A percentile compares a stretch with the other conserved stretches of the same genome.
Evolutionary conservation across 2,113 vertebrate species (phyloP).

Genomic region (Bubo bubo): DNA sequence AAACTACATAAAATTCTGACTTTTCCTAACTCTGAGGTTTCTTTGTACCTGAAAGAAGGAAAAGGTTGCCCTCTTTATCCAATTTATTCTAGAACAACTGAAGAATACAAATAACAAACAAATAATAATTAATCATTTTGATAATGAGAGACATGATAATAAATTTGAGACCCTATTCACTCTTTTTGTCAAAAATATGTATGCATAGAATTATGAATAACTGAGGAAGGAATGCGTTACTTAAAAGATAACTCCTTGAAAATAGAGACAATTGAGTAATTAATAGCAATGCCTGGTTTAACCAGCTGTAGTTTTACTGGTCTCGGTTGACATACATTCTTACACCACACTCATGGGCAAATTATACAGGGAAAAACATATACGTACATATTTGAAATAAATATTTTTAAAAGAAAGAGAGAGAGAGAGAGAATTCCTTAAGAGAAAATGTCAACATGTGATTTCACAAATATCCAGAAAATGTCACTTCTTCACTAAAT

Average conservation of each 20-base stretch:
- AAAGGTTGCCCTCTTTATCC: neutral
- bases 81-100: neutral
- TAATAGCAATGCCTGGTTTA: neutral
- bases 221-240: rapidly evolving
- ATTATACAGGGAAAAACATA: neutral
- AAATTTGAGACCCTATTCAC: neutral
- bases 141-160: neutral
- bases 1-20: neutral
- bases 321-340: neutral
- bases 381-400: neutral
- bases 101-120: neutral
- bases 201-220: neutral
- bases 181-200: neutral
- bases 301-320: neutral
- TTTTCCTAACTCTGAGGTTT: neutral
- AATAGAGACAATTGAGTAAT: neutral
- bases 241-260: neutral
- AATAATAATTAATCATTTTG: neutral
- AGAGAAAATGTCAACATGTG: neutral
- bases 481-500: neutral
- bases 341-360: neutral
- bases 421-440: neutral
- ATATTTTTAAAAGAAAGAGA: neutral
- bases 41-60: neutral
- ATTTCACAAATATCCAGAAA: neutral